Evolutionary conservation across 1,140 invertebrate genomes (phyloP), one percentile per base, ranked within the genome.

Genomic region (Calycopis cecrops): DNA sequence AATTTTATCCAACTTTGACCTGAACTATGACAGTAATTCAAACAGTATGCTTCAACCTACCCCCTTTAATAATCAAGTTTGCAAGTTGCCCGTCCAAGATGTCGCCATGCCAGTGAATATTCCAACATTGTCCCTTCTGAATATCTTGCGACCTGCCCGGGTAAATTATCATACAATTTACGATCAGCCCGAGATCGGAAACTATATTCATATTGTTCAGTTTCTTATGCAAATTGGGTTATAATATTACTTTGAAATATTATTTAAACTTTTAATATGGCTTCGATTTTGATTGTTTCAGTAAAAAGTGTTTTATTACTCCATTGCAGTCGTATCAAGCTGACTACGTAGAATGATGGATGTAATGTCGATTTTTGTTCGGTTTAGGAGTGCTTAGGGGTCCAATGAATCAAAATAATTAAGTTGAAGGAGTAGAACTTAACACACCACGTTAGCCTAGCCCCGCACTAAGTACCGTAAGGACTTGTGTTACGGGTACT

Each of bases 131-230:
- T 74, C 70, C 73, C 70, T 67, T 64, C 66, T 63, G 65, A 74
- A 74, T 71, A 70, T 73, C 71, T 71, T 57, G 58, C 55, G 64
- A 71, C 63, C 67, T 68, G 63, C 52, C 59, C 42, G 58, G 64
- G 49, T 65, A 63, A 76, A 80, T 78, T 80, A 78, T 69, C 75
- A 80, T 78, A 78, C 63, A 72, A 69, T 79, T 77, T 65, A 65
- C 63, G 21, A 16, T 42, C 17, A 37, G 18, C 16, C 37, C n/a
- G 37, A 44, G 44, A 47, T 55, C 35, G 16, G 34, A 35, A 35
- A 35, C 48, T 35, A 49, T n/a, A 48, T 48, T 49, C 12, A 55
- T 48, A 49, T 42, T 21, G 17, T 42, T 53, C 9, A 16, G 18
- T 55, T 44, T 37, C 40, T 55, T 35, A 35, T 44, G 12, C 14